Evolutionary conservation across 2,113 vertebrate species (phyloP).

Genomic region (Crotalus viridis): DNA sequence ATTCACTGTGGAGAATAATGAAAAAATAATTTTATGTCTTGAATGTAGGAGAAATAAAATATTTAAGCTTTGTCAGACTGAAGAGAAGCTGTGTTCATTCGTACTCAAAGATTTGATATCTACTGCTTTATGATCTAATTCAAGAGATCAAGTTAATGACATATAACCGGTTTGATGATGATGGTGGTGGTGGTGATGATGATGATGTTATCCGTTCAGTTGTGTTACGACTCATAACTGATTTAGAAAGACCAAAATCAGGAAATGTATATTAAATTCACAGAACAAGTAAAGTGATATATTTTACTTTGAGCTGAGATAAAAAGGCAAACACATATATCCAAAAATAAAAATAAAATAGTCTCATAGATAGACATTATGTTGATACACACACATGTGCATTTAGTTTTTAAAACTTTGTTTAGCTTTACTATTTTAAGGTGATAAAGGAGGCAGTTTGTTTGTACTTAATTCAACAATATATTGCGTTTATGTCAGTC

Average conservation of each 20-base stretch:
- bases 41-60: constrained; percentile 20
- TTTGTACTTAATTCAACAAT: neutral
- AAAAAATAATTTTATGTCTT: constrained; percentile 51
- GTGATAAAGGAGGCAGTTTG: neutral
- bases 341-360: neutral
- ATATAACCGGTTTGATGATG: neutral
- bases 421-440: neutral
- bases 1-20: constrained; percentile 40
- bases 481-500: neutral
- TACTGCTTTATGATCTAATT: neutral
- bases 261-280: neutral
- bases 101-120: neutral
- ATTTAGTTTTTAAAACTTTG: neutral
- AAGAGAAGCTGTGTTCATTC: neutral
- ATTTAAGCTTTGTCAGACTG: neutral
- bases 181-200: neutral
- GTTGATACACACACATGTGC: neutral
- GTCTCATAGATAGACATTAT: neutral
- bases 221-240: neutral
- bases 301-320: neutral
- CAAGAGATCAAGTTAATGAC: neutral
- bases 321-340: neutral
- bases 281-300: neutral
- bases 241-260: neutral
- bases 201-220: neutral